Conservation (phyloP, 2,888 invertebrate species). For the Drosophila birchii region DNA sequence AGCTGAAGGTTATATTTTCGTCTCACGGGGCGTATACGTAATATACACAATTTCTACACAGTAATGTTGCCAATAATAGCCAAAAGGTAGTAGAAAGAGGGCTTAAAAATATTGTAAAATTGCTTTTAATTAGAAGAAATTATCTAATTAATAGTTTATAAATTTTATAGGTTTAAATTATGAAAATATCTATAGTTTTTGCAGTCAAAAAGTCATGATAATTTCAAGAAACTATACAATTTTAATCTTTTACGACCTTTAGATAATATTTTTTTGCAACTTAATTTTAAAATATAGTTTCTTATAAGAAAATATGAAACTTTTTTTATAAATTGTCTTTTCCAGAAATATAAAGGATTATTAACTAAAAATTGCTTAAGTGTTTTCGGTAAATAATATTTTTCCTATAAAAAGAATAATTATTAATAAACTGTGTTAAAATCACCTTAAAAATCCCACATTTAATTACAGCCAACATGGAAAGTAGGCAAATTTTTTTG, state of each 20-base stretch:
- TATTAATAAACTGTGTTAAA: background rate
- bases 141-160: background rate
- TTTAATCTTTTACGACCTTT: no score
- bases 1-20: slow-evolving; percentile 23
- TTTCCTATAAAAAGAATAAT: background rate
- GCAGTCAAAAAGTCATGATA: no score
- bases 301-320: background rate
- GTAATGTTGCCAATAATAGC: background rate
- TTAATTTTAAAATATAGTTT: no score
- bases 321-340: background rate
- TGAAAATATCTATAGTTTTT: background rate
- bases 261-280: no score
- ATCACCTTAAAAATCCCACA: background rate
- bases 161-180: background rate
- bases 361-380: background rate
- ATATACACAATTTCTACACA: slow-evolving; percentile 54
- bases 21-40: slow-evolving; percentile 70
- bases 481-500: background rate
- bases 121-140: background rate
- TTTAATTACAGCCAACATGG: background rate
- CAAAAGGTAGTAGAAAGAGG: background rate
- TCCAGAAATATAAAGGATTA: background rate
- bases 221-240: no score
- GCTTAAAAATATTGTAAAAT: background rate
- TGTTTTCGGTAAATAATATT: background rate